Conservation (phyloP, 2,888 invertebrate genomes). For the Cryptus armator region DNA sequence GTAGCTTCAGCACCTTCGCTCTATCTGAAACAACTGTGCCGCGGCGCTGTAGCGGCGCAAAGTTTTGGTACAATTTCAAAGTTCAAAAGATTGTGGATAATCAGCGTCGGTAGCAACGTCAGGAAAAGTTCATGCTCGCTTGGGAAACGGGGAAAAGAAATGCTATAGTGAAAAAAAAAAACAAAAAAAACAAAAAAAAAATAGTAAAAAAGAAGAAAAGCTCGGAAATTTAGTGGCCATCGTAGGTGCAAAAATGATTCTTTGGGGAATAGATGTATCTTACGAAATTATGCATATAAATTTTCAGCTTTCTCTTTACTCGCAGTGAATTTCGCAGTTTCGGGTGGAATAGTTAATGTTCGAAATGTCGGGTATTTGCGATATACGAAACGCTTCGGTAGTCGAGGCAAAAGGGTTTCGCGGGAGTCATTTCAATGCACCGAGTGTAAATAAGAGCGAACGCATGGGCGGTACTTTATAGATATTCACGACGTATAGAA, state of each 20-base stretch:
- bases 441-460: slow-evolving; percentile 59
- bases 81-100: slow-evolving; percentile 15
- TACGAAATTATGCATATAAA: slow-evolving; percentile 48
- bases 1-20: not conserved
- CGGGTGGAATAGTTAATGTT: slow-evolving; percentile 40
- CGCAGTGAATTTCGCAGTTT: slow-evolving; percentile 19
- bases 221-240: not conserved
- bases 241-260: not conserved
- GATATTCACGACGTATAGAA: slow-evolving; percentile 26
- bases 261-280: not conserved
- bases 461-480: not conserved
- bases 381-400: slow-evolving; percentile 10
- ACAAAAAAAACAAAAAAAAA: not conserved
- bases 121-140: slow-evolving; percentile 11
- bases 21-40: not conserved
- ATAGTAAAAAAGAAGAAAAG: not conserved
- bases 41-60: not conserved
- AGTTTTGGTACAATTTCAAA: slow-evolving; percentile 22
- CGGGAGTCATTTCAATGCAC: slow-evolving; percentile 51
- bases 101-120: slow-evolving; percentile 17
- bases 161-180: not conserved
- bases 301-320: slow-evolving; percentile 19
- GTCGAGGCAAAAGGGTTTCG: not conserved
- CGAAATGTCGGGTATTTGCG: slow-evolving; percentile 20
- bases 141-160: not conserved